Base-by-base conservation (phyloP, 2,797 vertebrate genomes). In the Cossypha niveicapilla region DNA sequence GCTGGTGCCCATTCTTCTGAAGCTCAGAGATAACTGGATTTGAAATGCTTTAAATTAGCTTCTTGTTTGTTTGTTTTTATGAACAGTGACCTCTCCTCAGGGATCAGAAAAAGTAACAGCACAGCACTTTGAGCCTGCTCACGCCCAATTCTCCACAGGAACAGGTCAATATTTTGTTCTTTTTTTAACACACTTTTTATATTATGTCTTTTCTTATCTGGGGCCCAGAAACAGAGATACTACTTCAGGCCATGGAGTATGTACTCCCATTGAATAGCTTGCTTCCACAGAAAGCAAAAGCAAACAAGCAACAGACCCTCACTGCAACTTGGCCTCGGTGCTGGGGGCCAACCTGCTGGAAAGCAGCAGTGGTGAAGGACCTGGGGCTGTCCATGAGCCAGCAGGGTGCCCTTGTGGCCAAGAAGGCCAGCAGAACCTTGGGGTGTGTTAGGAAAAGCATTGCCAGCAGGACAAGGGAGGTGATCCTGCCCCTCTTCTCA, bases 111-210 rank as follows among this genome's bases (percentile, higher is more conserved):
- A 88, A 66, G 76, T 48, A 62, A 74, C 50, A 86, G 45, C 68
- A 25, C 42, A 75, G 44, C 66, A 41, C n/a, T 84, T 75, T 3
- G 10, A 82, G 35, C 32, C 53, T 1, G 0, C 80, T 92, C 82
- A 91, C 6, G 0, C 34, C 60, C 61, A 16, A 18, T 74, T 94
- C 68, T 75, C 94, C 91, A 86, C 51, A 92, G 95, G 77, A 93
- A 95, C 66, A 70, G 73, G 85, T 86, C 88, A 94, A 90, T 93
- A 92, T 96, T 92, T 93, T 54, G 25, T 66, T 90, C 93, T 84
- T 96, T 95, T 92, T 92, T 93, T 94, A 92, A 74, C 19, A 21
- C 18, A 8, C 56, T 82, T 94, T 82, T 95, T 80, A 75, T 94
- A 62, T 72, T 22, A 24, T 35, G 3, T 61, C 56, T 63, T 92